phyloP scores from a whole-genome alignment of 2,888 invertebrate species.

The Dione juno region DNA sequence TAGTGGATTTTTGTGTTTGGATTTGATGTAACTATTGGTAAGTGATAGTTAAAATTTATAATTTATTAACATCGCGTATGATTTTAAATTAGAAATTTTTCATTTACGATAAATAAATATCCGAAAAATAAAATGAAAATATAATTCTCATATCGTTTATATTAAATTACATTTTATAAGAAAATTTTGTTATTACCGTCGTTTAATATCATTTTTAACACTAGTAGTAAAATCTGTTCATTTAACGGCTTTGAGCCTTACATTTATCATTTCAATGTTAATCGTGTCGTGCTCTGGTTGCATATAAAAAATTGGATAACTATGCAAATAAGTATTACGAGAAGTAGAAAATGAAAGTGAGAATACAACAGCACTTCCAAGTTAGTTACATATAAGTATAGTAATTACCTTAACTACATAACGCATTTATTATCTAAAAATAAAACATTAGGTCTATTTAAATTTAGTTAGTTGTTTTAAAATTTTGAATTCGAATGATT shows the following conservation, averaged over 20 bases:
- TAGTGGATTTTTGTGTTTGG: conserved; percentile 30
- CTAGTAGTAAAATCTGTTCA: not conserved
- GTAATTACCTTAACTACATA: no score
- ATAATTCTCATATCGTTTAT: not conserved
- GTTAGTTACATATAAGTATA: no score
- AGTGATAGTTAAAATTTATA: not conserved
- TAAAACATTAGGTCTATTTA: not conserved
- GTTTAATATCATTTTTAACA: not conserved
- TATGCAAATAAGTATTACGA: not conserved
- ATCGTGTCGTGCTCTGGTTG: not conserved
- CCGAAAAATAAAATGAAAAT: not conserved
- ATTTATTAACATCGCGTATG: not conserved
- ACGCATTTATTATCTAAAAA: not conserved
- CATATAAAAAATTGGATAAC: not conserved
- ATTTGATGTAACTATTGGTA: conserved; percentile 13
- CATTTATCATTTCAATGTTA: not conserved
- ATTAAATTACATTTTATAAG: not conserved
- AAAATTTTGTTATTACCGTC: not conserved
- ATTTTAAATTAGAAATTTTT: not conserved
- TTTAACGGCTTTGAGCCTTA: not conserved
- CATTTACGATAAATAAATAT: not conserved
- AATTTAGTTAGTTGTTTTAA: no score
- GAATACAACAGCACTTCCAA: not conserved
- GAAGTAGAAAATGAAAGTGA: not conserved
- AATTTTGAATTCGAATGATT: no score